These are phyloP conservation scores for Zaprionus gabonicus DNA, from an alignment of 1,140 invertebrate genomes.

Conservation along the genomic window DNA sequence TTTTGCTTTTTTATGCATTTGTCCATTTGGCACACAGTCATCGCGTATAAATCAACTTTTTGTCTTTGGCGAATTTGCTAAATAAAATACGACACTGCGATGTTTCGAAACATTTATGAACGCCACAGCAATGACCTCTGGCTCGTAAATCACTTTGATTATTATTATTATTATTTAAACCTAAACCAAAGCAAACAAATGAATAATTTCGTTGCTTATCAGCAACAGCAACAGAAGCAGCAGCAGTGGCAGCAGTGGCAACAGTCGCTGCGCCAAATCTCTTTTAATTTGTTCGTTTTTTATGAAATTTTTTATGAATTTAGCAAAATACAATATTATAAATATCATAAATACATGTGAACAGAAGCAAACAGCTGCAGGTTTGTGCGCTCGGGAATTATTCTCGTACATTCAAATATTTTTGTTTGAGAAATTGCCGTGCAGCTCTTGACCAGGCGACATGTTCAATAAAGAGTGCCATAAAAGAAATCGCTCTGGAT, in stretches of 20 bases:
- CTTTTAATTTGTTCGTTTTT: slow-evolving; percentile 32
- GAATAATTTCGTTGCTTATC: slow-evolving; percentile 64
- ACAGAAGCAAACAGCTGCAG: slow-evolving; percentile 71
- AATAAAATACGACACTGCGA: slow-evolving; percentile 52
- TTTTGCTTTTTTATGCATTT: slow-evolving; percentile 54
- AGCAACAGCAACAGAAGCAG: slow-evolving; percentile 54
- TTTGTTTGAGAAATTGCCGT: slow-evolving; percentile 21
- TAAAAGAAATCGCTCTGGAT: slow-evolving; percentile 38
- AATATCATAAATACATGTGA: slow-evolving; percentile 63
- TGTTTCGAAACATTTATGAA: slow-evolving; percentile 58
- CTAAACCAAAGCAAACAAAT: slow-evolving; percentile 49
- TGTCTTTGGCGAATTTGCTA: slow-evolving; percentile 57
- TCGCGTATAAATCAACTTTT: slow-evolving; percentile 74
- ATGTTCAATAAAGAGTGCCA: slow-evolving; percentile 42
- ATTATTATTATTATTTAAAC: slow-evolving; percentile 60
- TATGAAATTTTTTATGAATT: slow-evolving; percentile 30
- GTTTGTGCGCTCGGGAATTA: slow-evolving; percentile 2
- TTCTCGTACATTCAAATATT: slow-evolving; percentile 8
- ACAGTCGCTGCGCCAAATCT: slow-evolving; percentile 10
- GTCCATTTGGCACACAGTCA: slow-evolving; percentile 63
- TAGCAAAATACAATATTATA: slow-evolving; percentile 56
- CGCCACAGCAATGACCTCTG: slow-evolving; percentile 66
- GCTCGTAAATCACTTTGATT: slow-evolving; percentile 77
- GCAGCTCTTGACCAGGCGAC: slow-evolving; percentile 33
- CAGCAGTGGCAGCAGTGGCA: slow-evolving; percentile 28